Base-by-base conservation (phyloP, 1,140 invertebrate species). In the Brachionus plicatilis region DNA sequence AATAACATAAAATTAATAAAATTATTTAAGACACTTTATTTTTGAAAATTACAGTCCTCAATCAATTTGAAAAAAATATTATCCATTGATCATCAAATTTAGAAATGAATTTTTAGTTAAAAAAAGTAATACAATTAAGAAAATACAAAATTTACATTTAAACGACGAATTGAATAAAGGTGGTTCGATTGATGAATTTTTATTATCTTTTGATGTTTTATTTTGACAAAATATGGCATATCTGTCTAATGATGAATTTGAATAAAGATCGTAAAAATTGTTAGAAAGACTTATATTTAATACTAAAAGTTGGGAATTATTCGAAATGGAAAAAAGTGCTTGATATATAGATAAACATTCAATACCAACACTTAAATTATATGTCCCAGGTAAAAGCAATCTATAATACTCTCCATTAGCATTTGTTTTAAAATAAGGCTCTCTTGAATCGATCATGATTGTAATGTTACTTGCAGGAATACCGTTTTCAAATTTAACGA, bases 401-500 rank as follows among this genome's bases (percentile, higher is more conserved):
- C 65, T 33, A 11, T 45, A 83, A 45, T 68, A 83, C 27, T 83
- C 80, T 83, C 80, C 80, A 33, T 53, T 47, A n/a, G 43, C 17
- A 9, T 68, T 83, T 45, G 60, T 47, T 70, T 83, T 83, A 56
- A 83, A 68, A 37, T 37, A 47, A 50, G 82, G 82, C 17, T 68
- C 8, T 68, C 82, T 47, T 11, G 9, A 47, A 56, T 50, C 60
- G 14, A 83, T 50, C 29, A 33, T 53, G 6, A 83, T 37, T n/a
- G 82, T 70, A 11, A 82, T 29, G 20, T 68, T 60, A 37, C 29
- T 43, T 12, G 53, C 79, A 12, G 41, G 37, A 6, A 20, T 43
- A 41, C 79, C 79, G 65, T 82, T 82, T 65, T 60, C 79, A 68
- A 82, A 82, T 37, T 82, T 82, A n/a, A 84, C 70, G 24, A 76